These are phyloP conservation scores for Muscicapa striata DNA, from an alignment of 2,797 vertebrate genomes.

Conservation along the genomic window DNA sequence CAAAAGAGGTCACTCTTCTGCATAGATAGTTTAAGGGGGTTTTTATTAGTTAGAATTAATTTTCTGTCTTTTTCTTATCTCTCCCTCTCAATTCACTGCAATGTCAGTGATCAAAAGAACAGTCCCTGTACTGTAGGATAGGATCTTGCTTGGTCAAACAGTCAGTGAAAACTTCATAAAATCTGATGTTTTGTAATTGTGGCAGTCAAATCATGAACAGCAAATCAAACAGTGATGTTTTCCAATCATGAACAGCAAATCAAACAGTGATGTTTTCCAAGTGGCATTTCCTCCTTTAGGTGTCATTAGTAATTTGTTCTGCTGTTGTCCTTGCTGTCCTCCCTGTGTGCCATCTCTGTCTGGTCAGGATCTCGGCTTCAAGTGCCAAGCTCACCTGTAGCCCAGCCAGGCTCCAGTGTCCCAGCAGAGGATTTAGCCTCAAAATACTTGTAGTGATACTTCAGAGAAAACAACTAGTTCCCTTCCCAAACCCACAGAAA, in stretches of 20 bases:
- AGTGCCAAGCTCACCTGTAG: conserved; percentile 46
- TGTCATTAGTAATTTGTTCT: conserved; percentile 71
- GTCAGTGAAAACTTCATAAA: conserved; percentile 10
- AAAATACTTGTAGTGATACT: conserved; percentile 6
- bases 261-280: background rate
- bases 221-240: background rate
- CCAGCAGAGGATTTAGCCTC: conserved; percentile 46
- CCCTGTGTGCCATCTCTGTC: background rate
- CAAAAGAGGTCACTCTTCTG: background rate
- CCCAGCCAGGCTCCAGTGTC: conserved; percentile 42
- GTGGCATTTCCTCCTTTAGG: conserved; percentile 30
- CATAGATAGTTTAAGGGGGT: rapidly evolving
- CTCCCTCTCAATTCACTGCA: background rate
- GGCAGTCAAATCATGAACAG: background rate
- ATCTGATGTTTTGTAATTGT: background rate
- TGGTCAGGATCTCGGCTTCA: conserved; percentile 31
- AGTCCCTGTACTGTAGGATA: background rate
- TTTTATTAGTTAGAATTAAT: background rate
- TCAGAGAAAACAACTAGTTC: conserved; percentile 40
- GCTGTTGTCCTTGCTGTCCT: conserved; percentile 34
- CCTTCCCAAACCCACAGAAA: conserved; percentile 59
- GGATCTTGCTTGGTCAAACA: background rate
- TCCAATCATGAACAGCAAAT: no score
- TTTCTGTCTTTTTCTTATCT: background rate
- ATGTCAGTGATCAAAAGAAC: background rate